A percentile compares a stretch with the other conserved stretches of the same genome.
Evolutionary conservation across 2,113 vertebrate species (phyloP).

Genomic region (Gila orcuttii): DNA sequence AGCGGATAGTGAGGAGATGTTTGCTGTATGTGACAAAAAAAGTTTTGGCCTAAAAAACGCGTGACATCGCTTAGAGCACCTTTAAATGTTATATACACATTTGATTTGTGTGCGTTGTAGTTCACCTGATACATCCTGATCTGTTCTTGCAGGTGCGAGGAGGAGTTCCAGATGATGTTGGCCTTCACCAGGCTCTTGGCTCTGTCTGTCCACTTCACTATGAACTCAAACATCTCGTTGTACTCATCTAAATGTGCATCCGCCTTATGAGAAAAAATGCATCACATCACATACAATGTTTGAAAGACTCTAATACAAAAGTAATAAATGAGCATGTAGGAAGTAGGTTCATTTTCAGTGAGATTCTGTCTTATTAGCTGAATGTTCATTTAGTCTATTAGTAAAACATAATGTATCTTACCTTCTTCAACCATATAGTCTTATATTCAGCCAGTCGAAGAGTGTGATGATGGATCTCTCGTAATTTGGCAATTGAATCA

Average conservation of each 20-base stretch:
- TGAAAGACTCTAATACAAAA: background rate
- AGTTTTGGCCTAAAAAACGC: too few relatives aligned
- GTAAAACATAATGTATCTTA: slow-evolving; percentile 57
- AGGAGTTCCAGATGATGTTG: slow-evolving; percentile 88
- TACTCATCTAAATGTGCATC: slow-evolving; percentile 88
- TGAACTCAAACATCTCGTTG: slow-evolving; percentile 84
- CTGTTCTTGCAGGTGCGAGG: slow-evolving; percentile 89
- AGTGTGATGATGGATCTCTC: slow-evolving; percentile 84
- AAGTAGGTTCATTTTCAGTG: background rate
- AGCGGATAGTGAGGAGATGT: too few relatives aligned
- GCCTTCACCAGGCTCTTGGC: slow-evolving; percentile 83
- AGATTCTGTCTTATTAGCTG: background rate
- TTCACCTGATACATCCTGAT: slow-evolving; percentile 88
- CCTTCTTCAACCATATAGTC: slow-evolving; percentile 86
- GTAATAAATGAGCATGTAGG: background rate
- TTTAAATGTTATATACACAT: too few relatives aligned
- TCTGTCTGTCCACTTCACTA: slow-evolving; percentile 89
- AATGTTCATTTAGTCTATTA: background rate
- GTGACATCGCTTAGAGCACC: too few relatives aligned
- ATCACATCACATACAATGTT: background rate
- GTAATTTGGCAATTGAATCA: slow-evolving; percentile 84
- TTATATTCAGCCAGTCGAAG: slow-evolving; percentile 83
- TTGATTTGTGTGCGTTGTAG: background rate
- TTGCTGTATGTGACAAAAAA: too few relatives aligned
- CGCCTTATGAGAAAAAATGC: slow-evolving; percentile 75